These are phyloP conservation scores for Amblyornis subalaris DNA, from an alignment of 2,113 vertebrate species.

Conservation along the genomic window DNA sequence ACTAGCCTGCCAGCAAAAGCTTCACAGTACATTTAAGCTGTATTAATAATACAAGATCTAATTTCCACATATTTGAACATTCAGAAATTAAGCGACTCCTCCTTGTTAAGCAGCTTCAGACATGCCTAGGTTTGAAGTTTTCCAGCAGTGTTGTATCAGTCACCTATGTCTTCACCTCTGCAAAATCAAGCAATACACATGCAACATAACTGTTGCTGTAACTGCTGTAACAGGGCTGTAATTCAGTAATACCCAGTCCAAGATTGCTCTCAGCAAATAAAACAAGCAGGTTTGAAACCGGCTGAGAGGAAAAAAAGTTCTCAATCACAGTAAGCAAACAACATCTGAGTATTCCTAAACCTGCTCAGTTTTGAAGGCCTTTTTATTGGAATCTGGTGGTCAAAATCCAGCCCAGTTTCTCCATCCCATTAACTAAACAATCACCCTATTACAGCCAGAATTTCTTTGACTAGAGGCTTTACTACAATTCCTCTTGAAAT, in stretches of 20 bases:
- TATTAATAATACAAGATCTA: background rate
- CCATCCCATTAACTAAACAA: background rate
- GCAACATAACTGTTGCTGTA: no score
- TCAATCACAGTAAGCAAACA: background rate
- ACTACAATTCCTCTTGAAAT: background rate
- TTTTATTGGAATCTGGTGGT: background rate
- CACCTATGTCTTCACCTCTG: background rate
- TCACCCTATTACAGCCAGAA: background rate
- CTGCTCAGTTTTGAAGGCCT: background rate
- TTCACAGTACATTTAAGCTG: background rate
- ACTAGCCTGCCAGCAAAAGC: background rate
- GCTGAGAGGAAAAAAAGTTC: background rate
- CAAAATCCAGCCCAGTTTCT: background rate
- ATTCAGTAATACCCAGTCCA: rapidly evolving
- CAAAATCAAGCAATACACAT: background rate
- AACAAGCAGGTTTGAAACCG: background rate
- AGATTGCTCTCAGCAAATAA: background rate
- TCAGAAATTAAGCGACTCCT: background rate
- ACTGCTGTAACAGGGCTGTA: no score
- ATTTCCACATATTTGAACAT: background rate
- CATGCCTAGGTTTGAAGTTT: background rate
- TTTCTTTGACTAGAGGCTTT: background rate
- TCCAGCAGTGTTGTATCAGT: background rate
- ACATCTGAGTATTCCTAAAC: background rate
- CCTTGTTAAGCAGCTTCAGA: background rate